Conservation (phyloP, 2,113 vertebrate genomes). For the Eurypyga helias region DNA sequence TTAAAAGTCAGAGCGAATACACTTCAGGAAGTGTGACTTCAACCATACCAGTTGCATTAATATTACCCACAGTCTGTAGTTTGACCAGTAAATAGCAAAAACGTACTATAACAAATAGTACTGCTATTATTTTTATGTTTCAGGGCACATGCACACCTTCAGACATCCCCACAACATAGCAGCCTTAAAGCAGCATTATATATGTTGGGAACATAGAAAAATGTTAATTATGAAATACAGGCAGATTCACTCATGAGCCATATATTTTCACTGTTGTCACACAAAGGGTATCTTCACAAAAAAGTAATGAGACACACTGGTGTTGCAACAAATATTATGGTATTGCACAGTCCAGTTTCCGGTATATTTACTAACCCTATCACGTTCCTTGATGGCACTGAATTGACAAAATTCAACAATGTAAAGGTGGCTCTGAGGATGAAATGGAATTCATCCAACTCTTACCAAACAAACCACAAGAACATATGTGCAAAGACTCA, state of each 20-base stretch:
- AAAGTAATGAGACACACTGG: not conserved
- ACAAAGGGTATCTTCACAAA: not conserved
- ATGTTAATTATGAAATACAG: not conserved
- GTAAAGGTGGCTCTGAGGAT: not conserved
- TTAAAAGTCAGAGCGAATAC: not conserved
- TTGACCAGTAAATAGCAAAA: not conserved
- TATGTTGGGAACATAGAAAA: not conserved
- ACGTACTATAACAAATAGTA: not conserved
- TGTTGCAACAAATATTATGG: not conserved
- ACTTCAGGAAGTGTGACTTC: not conserved
- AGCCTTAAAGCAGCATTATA: not conserved
- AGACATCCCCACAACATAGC: accelerated
- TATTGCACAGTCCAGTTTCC: not conserved
- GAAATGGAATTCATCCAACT: not conserved
- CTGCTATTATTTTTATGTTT: not conserved
- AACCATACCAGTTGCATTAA: not conserved
- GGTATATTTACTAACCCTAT: not conserved
- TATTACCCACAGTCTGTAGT: not conserved
- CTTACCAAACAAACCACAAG: not conserved
- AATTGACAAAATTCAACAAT: not conserved
- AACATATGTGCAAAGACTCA: not conserved
- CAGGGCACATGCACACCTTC: not conserved
- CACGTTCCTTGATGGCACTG: not conserved
- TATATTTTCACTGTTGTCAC: not conserved
- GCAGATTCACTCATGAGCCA: not conserved